A percentile compares a stretch with the other conserved stretches of the same genome.
These are phyloP conservation scores for Thunnus maccoyii DNA, from an alignment of 2,113 vertebrate genomes.

Conservation along the genomic window DNA sequence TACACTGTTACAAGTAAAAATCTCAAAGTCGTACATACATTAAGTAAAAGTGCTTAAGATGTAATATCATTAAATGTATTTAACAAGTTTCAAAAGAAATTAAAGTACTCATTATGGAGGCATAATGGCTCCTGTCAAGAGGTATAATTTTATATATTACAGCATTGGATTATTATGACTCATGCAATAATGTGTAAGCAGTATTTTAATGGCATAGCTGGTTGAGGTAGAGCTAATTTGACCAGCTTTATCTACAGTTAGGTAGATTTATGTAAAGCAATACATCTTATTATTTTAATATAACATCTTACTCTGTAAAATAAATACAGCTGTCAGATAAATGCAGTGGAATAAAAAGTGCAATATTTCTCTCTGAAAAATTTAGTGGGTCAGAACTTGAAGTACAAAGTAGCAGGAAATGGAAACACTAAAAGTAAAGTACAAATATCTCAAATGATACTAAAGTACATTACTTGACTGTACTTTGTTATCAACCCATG, in stretches of 20 bases:
- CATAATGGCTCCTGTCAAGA: no score
- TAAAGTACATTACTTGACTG: no score
- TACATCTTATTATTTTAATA: no score
- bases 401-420: background rate
- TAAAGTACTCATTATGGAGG: background rate
- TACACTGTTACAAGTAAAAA: no score
- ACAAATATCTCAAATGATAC: no score
- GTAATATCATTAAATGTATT: background rate
- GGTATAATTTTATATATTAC: background rate
- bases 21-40: no score
- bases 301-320: background rate
- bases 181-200: background rate
- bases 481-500: no score
- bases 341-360: background rate
- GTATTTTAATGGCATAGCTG: background rate
- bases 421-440: no score
- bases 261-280: no score
- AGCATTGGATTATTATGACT: slow-evolving; percentile 15
- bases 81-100: background rate
- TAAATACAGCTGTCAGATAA: background rate
- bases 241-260: background rate
- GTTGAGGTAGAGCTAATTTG: background rate
- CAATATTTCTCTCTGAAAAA: background rate
- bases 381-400: background rate
- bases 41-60: background rate